Evolutionary conservation across 2,888 invertebrate species (phyloP), one percentile per base, ranked within the genome.

Genomic region (Alloscopus bannaensis): DNA sequence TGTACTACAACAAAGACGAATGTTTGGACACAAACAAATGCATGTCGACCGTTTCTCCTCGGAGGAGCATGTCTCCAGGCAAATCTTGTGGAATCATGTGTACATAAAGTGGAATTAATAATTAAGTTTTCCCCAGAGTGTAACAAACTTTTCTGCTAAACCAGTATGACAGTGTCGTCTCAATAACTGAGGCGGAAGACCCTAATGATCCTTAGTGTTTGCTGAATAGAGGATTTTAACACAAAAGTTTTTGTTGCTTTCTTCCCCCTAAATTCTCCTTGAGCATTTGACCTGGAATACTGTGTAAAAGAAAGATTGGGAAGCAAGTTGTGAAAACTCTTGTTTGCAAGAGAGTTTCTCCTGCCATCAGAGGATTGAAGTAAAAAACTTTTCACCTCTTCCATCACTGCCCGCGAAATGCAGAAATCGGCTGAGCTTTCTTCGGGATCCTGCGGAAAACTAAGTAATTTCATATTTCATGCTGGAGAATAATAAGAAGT

Each of bases 101-200:
- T 55, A 40, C 68, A 55, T 40, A 40, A 55, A 36, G 22, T 24
- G n/a, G 60, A 71, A 71, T 71, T 71, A 71, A 71, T 71, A 71
- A 71, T 71, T 71, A 71, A 71, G 71, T 71, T 71, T 57, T 47
- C 71, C 71, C 47, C 1, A 8, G 26, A 42, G 68, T 55, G 40
- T 50, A 68, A 68, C 55, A 68, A 68, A 68, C 55, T 68, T 68
- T 55, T 55, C 68, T 68, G 36, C 40, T 20, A 68, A 22, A 55
- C 52, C 40, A 47, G 36, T 22, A 66, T 66, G 66, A 52, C 66
- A 64, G 28, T 55, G 40, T 62, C 31, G 40, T 57, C 22, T 57
- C 42, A 55, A 72, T 52, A 76, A 47, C 66, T 31, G 45, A 47
- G 57, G 45, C 29, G 22, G 40, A 55, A 68, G 69, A 60, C 36